Evolutionary conservation across 2,797 vertebrate genomes (phyloP).

Genomic region (Sebastes minor): DNA sequence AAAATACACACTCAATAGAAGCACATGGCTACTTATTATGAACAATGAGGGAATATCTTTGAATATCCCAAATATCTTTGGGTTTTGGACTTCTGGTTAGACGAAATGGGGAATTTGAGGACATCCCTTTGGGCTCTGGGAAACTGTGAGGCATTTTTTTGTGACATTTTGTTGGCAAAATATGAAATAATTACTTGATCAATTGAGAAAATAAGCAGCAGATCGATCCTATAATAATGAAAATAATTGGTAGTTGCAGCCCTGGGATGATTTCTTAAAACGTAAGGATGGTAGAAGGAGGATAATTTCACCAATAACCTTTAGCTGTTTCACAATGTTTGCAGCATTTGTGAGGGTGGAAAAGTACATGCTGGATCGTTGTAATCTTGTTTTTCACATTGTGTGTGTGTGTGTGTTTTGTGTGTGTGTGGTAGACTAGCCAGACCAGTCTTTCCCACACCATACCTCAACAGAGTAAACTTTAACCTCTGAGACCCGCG

Average conservation of each 20-base stretch:
- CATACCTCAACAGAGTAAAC: constrained; percentile 60
- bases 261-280: background rate
- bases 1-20: no score
- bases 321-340: background rate
- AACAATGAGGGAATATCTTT: no score
- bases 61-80: background rate
- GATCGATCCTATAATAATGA: background rate
- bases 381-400: background rate
- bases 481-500: constrained; percentile 66
- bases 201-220: background rate
- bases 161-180: background rate
- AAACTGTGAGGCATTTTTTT: background rate
- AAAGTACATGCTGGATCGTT: background rate
- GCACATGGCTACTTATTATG: no score
- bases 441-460: constrained; percentile 39
- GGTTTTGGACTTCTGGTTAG: background rate
- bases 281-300: background rate
- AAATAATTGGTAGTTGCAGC: background rate
- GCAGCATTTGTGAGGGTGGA: background rate
- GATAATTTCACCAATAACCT: background rate
- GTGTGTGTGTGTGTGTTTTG: background rate
- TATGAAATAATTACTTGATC: background rate
- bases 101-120: background rate
- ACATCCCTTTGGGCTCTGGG: background rate
- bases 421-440: background rate